phyloP scores from a whole-genome alignment of 1,140 invertebrate species.

The Brachionus paranguensis region DNA sequence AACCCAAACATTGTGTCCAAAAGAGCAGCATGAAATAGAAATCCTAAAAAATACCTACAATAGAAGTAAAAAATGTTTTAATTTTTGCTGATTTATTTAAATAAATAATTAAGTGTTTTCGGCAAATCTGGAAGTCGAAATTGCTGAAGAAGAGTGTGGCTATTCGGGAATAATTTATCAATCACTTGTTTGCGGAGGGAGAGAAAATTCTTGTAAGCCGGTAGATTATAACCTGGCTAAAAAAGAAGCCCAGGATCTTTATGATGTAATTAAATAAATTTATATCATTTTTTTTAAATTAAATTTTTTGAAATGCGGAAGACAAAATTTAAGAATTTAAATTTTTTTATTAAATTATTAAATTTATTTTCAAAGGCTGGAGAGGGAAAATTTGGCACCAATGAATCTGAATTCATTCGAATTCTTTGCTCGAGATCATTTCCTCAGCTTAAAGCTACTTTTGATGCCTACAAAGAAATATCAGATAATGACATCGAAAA shows the following conservation, averaged over 20 bases:
- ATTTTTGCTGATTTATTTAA: not conserved
- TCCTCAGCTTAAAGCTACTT: conserved; percentile 63
- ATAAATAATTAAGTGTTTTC: conserved; percentile 42
- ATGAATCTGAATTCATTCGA: conserved; percentile 66
- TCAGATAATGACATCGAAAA: conserved; percentile 44
- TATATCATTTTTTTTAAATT: not conserved
- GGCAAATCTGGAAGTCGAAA: conserved; percentile 44
- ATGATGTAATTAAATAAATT: conserved; percentile 42
- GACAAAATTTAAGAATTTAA: conserved; percentile 47
- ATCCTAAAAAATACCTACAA: not conserved
- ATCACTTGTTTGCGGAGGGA: conserved; percentile 48
- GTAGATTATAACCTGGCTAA: conserved; percentile 43
- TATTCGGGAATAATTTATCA: conserved; percentile 45
- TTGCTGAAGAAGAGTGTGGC: conserved; percentile 44
- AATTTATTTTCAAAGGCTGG: conserved; percentile 47
- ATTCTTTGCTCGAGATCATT: conserved; percentile 66
- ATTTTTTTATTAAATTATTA: too few relatives aligned
- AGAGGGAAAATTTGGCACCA: conserved; percentile 66
- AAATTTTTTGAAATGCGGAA: conserved; percentile 50
- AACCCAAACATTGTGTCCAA: not conserved
- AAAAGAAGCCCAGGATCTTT: conserved; percentile 45
- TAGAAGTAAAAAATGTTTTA: not conserved
- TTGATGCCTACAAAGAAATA: conserved; percentile 66
- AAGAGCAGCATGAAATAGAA: not conserved
- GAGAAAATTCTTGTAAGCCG: conserved; percentile 41